A percentile compares a stretch with the other conserved stretches of the same genome.
phyloP scores from a whole-genome alignment of 1,140 invertebrate species.

The Doryteuthis pealeii region DNA sequence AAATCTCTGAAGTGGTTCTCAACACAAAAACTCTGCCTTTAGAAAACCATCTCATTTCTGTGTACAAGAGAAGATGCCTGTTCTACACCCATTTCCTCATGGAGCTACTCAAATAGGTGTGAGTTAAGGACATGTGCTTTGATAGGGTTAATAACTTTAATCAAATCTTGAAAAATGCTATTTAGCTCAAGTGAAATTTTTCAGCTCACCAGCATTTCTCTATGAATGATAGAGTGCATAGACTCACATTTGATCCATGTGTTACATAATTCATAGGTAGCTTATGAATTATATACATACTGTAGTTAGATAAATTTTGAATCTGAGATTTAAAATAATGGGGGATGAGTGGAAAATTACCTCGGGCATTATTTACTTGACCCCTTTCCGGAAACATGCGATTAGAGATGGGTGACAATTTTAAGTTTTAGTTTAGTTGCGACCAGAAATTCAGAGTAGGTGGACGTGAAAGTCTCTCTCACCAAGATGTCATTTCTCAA shows the following conservation, averaged over 20 bases:
- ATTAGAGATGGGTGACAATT: too few species aligned
- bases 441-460: too few species aligned
- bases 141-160: slow-evolving; percentile 7
- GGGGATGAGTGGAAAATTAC: too few species aligned
- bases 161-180: background rate
- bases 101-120: background rate
- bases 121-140: background rate
- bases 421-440: too few species aligned
- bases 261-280: too few species aligned
- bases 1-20: slow-evolving; percentile 3
- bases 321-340: too few species aligned
- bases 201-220: background rate
- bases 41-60: background rate
- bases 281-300: too few species aligned
- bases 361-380: too few species aligned
- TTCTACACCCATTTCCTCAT: background rate
- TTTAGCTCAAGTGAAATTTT: slow-evolving; percentile 28
- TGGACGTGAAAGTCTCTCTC: too few species aligned
- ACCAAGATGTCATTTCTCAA: too few species aligned
- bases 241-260: slow-evolving; percentile 7
- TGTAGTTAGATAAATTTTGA: too few species aligned
- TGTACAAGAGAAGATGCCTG: background rate
- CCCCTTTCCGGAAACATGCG: too few species aligned
- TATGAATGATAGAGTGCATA: slow-evolving; percentile 6
- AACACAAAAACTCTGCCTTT: slow-evolving; percentile 10